These are phyloP conservation scores for Sphyrna mokarran DNA, from an alignment of 2,113 vertebrate species.

Conservation along the genomic window DNA sequence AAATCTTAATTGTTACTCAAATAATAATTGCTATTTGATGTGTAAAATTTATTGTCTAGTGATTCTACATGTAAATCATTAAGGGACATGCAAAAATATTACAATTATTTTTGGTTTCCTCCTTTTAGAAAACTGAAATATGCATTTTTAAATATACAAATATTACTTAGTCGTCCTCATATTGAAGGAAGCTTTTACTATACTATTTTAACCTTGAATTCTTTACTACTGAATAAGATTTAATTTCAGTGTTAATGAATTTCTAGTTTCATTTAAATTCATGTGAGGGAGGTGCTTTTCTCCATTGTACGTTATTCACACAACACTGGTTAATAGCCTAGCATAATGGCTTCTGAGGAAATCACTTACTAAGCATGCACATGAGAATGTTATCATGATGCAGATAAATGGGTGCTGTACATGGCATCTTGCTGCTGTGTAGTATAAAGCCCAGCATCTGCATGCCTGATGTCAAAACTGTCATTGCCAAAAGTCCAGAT, in stretches of 20 bases:
- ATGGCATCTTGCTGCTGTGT: not conserved
- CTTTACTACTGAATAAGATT: not conserved
- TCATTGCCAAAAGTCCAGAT: not conserved
- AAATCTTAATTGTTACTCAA: not conserved
- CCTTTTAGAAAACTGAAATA: not conserved
- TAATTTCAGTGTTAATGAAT: not conserved
- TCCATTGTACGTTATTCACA: not conserved
- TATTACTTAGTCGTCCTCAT: not conserved
- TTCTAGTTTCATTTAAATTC: not conserved
- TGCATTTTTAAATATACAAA: too few relatives aligned
- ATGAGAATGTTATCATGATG: not conserved
- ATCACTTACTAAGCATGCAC: not conserved
- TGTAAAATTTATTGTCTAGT: not conserved
- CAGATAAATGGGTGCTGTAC: not conserved
- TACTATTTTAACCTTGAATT: not conserved
- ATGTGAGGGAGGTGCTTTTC: not conserved
- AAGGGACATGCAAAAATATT: not conserved
- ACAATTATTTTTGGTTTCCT: not conserved
- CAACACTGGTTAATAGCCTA: not conserved
- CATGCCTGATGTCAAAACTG: not conserved
- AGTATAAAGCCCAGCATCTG: not conserved
- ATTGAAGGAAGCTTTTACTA: not conserved
- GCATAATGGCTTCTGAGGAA: not conserved
- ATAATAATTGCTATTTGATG: not conserved
- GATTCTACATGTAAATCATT: not conserved